Base-by-base conservation (phyloP, 2,888 invertebrate genomes). In the Hemistola chrysoprasaria region DNA sequence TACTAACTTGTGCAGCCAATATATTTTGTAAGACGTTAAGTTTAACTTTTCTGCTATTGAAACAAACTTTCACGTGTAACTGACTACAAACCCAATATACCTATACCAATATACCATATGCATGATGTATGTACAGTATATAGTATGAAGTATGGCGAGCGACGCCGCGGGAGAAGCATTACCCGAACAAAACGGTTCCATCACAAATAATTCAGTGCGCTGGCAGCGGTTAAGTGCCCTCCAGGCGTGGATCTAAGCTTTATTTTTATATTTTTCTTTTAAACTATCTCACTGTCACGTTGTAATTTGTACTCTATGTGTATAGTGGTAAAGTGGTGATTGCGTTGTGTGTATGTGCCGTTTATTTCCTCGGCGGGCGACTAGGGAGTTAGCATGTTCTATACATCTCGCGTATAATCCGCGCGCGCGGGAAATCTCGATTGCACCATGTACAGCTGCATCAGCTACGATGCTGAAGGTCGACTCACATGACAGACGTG, bases 211-310 rank as follows among this genome's bases (percentile, higher is more conserved):
- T 64, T 65, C 62, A 68, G 49, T 36, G 54, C 54, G 60, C 62
- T 58, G 47, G 63, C 61, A 52, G 55, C 58, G 53, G 53, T 59
- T 70, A 67, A 70, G 65, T 70, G 68, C 70, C 61, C 60, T 55
- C 54, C 49, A 54, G 53, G 49, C 47, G 53, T 28, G 46, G 43
- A 47, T 52, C 49, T 61, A 52, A 65, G 54, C 60, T 56, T 56
- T 55, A 52, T 57, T 52, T 53, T 52, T 41, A 45, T 41, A 58
- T 50, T 59, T 56, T 52, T 42, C 36, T 54, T 47, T 43, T 39
- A 41, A 49, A 55, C 44, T 40, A 42, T 40, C 16, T 6, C 35
- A 6, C 5, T 5, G 0, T 1, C 6, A 1, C 27, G 3, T 24
- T 10, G 2, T 9, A 50, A 46, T 37, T 37, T 8, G 8, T 48